phyloP scores from a whole-genome alignment of 2,113 vertebrate genomes.

The Epinephelus lanceolatus region DNA sequence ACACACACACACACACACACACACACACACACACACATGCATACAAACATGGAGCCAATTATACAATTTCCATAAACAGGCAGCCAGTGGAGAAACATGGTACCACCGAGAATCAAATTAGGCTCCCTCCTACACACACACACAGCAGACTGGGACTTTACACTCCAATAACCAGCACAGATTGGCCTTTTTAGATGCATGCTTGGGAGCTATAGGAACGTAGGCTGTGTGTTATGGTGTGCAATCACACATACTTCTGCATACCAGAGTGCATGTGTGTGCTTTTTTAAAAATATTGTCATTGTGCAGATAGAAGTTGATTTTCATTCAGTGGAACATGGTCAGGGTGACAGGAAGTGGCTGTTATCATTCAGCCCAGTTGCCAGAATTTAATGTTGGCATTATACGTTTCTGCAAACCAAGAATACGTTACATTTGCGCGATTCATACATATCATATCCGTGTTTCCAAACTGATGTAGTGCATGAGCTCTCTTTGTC shows the following conservation, averaged over 20 bases:
- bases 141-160: slow-evolving; percentile 69
- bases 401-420: no score
- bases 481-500: no score
- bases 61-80: slow-evolving; percentile 68
- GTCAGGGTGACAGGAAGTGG: neutral
- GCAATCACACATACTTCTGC: neutral
- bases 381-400: no score
- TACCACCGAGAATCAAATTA: slow-evolving; percentile 68
- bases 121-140: slow-evolving; percentile 44
- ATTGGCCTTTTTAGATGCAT: slow-evolving; percentile 58
- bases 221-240: neutral
- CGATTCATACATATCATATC: no score
- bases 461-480: no score
- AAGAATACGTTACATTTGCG: no score
- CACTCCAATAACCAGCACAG: slow-evolving; percentile 70
- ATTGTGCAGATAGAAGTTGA: neutral
- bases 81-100: slow-evolving; percentile 60
- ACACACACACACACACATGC: slow-evolving; percentile 19
- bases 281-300: neutral
- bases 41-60: slow-evolving; percentile 42
- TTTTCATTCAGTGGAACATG: neutral
- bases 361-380: neutral
- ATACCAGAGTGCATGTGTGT: neutral
- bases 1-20: slow-evolving; percentile 14
- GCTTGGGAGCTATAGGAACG: slow-evolving; percentile 35